Conservation (phyloP, 2,888 invertebrate genomes). For the Synergus japonicus region DNA sequence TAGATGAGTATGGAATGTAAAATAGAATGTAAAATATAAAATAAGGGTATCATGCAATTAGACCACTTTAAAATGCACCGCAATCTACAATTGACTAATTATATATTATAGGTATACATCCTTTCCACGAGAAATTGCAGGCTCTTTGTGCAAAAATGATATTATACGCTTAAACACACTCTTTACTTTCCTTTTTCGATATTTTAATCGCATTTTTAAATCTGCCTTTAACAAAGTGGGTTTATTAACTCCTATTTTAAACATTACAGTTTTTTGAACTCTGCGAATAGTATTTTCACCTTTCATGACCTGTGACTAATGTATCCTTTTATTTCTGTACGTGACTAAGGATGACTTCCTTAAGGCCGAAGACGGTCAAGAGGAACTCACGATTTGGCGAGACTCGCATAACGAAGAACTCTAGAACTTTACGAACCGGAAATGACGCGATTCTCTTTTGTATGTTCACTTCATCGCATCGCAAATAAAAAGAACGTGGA, state of each 20-base stretch:
- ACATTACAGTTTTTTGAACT: neutral
- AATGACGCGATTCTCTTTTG: constrained; percentile 13
- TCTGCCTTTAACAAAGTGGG: neutral
- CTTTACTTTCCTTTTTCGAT: neutral
- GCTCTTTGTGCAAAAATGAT: neutral
- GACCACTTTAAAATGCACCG: constrained; percentile 26
- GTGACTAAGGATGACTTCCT: constrained; percentile 51
- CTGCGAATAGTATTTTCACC: neutral
- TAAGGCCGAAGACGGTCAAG: constrained; percentile 40
- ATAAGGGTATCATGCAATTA: constrained; percentile 18
- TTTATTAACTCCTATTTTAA: neutral
- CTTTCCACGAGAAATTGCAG: constrained; percentile 20
- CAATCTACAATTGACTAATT: constrained; percentile 33
- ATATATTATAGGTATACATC: neutral
- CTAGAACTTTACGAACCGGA: constrained; percentile 31
- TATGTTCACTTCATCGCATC: constrained; percentile 3
- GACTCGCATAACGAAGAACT: constrained; percentile 51
- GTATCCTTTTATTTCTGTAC: constrained; percentile 49
- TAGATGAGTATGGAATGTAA: constrained; percentile 6
- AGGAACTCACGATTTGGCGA: constrained; percentile 51
- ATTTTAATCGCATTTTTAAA: neutral
- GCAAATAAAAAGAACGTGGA: constrained; percentile 35
- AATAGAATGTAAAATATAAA: constrained; percentile 21
- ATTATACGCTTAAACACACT: neutral
- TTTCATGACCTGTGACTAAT: constrained; percentile 8